Percentiles rank a stretch among this genome's conserved stretches.
These are phyloP conservation scores for Haliclona indistincta DNA, from an alignment of 37 sponge, comb jelly and placozoan genomes.

Conservation along the genomic window DNA sequence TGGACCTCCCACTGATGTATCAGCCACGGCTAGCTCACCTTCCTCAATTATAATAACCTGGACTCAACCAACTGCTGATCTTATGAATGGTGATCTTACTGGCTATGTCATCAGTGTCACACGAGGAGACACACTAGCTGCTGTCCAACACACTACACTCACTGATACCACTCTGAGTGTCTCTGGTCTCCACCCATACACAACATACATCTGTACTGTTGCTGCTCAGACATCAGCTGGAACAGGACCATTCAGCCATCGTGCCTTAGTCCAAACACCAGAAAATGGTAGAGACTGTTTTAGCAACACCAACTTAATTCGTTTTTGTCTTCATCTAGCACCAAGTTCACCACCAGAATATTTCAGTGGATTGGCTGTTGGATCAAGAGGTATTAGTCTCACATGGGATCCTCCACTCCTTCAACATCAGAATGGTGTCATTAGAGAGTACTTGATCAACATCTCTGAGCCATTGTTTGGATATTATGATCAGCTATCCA, in stretches of 20 bases:
- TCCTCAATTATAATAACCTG: background rate
- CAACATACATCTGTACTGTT: background rate
- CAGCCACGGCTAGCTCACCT: background rate
- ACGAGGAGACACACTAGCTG: background rate
- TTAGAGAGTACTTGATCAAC: too few species aligned
- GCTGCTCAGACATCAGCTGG: conserved; percentile 12
- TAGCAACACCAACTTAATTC: background rate
- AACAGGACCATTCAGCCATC: conserved; percentile 4
- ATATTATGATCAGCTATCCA: background rate
- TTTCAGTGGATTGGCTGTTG: too few species aligned
- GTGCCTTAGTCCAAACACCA: background rate
- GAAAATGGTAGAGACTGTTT: background rate
- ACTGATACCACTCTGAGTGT: background rate
- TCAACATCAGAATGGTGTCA: background rate
- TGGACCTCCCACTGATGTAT: background rate
- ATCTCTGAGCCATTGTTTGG: too few species aligned
- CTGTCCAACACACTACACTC: background rate
- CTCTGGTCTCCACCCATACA: background rate
- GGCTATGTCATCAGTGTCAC: background rate
- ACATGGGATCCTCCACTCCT: too few species aligned
- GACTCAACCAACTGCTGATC: background rate
- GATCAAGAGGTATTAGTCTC: too few species aligned
- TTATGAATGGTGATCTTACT: background rate
- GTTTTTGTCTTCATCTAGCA: too few species aligned
- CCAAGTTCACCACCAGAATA: too few species aligned